phyloP scores from a whole-genome alignment of 2,888 invertebrate genomes.

The Patella pellucida region DNA sequence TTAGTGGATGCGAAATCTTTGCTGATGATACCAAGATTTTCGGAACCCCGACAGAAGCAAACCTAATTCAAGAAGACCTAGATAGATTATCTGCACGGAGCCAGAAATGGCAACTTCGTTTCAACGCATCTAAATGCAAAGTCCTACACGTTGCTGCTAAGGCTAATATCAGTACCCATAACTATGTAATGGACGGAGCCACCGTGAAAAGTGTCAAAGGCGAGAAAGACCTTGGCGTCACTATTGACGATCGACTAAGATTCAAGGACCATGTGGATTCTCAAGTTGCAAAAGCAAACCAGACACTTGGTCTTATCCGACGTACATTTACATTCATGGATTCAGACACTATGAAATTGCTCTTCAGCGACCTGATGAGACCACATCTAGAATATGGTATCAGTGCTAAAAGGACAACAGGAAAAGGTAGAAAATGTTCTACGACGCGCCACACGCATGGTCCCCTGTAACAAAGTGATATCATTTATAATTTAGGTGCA shows the following conservation, averaged over 20 bases:
- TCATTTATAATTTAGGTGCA: no score
- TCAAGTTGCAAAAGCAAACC: conserved; percentile 16
- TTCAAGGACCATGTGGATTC: conserved; percentile 14
- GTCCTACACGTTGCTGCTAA: conserved; percentile 16
- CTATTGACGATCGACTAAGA: conserved; percentile 19
- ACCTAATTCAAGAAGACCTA: conserved; percentile 12
- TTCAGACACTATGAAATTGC: conserved; percentile 7
- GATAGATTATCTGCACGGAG: conserved; percentile 22
- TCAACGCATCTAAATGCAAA: conserved; percentile 27
- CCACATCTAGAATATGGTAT: conserved; percentile 27
- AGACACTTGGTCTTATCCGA: conserved; percentile 17
- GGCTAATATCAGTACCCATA: no score
- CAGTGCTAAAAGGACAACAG: conserved; percentile 11
- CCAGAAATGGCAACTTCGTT: conserved; percentile 23
- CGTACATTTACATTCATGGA: conserved; percentile 11
- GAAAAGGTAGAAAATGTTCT: conserved; percentile 23
- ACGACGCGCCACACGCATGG: conserved; percentile 23
- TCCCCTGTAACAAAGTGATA: no score
- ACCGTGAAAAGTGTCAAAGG: background rate
- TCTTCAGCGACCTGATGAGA: conserved; percentile 22
- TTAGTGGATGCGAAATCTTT: background rate
- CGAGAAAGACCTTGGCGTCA: conserved; percentile 24
- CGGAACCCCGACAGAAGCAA: no score
- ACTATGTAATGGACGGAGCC: conserved; percentile 2
- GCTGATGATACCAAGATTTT: background rate